Percentiles rank a stretch among this genome's conserved stretches.
phyloP scores from a whole-genome alignment of 2,113 vertebrate species.

The Formicarius rufipectus region DNA sequence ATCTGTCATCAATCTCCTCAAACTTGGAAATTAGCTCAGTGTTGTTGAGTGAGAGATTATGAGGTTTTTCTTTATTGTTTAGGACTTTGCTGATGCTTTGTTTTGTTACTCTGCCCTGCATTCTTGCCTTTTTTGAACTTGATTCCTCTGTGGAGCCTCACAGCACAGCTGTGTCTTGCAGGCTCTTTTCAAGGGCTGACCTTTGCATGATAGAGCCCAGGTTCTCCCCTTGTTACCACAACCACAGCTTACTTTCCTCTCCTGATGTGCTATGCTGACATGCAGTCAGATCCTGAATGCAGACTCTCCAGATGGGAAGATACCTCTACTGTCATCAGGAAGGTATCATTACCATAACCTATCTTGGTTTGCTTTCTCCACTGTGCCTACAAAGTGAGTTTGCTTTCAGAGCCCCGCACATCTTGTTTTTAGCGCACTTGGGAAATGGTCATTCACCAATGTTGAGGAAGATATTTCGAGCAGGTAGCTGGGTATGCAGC shows the following conservation, averaged over 20 bases:
- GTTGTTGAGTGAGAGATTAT: neutral
- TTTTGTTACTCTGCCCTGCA: neutral
- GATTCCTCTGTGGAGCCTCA: neutral
- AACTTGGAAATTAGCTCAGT: conserved; percentile 12
- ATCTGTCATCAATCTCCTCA: neutral
- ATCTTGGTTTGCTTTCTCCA: neutral
- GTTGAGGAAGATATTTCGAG: neutral
- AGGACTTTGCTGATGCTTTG: neutral
- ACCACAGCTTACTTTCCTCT: neutral
- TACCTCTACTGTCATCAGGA: neutral
- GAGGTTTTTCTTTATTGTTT: neutral
- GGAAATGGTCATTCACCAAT: neutral
- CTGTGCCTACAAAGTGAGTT: neutral
- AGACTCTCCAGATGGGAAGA: neutral
- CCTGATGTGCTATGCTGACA: neutral
- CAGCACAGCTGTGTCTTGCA: neutral
- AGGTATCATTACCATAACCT: neutral
- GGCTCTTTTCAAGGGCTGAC: neutral
- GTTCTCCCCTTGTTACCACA: neutral
- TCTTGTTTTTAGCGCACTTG: neutral
- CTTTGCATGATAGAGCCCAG: neutral
- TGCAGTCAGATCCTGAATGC: neutral
- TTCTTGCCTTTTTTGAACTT: neutral
- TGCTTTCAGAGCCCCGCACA: neutral
- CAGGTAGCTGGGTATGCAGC: neutral